Evolutionary conservation across 2,888 invertebrate species (phyloP).

Genomic region (Eudiplozoon nipponicum): DNA sequence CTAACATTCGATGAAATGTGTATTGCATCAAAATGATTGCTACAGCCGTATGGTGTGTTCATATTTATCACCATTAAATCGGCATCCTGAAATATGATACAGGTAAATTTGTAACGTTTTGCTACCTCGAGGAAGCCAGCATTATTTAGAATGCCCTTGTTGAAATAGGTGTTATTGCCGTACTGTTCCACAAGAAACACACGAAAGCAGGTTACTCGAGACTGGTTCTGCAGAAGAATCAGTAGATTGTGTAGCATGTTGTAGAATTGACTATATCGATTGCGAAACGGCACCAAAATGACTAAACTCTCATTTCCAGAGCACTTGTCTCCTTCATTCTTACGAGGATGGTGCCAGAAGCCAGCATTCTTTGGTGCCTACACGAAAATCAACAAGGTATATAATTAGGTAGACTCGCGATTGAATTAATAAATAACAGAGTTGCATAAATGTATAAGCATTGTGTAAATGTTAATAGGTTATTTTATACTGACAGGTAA

Average conservation of each 20-base stretch:
- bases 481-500: too few relatives aligned
- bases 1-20: slow-evolving; percentile 10
- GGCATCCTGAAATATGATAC: slow-evolving; percentile 14
- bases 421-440: too few relatives aligned
- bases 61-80: slow-evolving; percentile 9
- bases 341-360: too few relatives aligned
- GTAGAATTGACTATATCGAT: slow-evolving; percentile 8
- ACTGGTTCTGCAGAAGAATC: slow-evolving; percentile 7
- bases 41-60: slow-evolving; percentile 5
- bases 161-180: slow-evolving; percentile 10
- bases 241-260: slow-evolving; percentile 9
- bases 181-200: slow-evolving; percentile 12
- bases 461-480: too few relatives aligned
- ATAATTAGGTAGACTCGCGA: too few relatives aligned
- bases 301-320: background rate
- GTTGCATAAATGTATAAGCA: too few relatives aligned
- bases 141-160: slow-evolving; percentile 13
- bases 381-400: too few relatives aligned
- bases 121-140: slow-evolving; percentile 9
- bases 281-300: slow-evolving; percentile 12
- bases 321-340: too few relatives aligned
- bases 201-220: slow-evolving; percentile 5
- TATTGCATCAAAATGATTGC: background rate
- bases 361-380: background rate
- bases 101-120: slow-evolving; percentile 5